A percentile compares a stretch with the other conserved stretches of the same genome.
These are phyloP conservation scores for Rhaphigaster nebulosa DNA, from an alignment of 2,888 invertebrate genomes.

Conservation along the genomic window DNA sequence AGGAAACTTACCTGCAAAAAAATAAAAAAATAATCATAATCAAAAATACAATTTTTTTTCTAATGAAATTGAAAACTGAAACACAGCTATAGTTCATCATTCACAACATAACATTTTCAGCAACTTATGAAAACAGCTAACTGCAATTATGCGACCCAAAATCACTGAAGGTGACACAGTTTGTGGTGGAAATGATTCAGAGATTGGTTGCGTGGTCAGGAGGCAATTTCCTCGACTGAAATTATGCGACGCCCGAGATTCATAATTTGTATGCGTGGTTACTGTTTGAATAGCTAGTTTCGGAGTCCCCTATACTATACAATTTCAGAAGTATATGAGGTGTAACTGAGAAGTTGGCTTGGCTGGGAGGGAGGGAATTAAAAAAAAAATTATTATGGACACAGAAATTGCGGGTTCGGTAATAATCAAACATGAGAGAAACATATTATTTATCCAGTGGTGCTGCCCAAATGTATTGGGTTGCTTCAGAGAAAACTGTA, in stretches of 20 bases:
- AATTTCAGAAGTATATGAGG: not conserved
- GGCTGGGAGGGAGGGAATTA: not conserved
- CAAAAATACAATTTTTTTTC: not conserved
- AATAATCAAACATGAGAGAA: too few species aligned
- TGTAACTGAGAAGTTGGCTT: not conserved
- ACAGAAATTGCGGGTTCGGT: not conserved
- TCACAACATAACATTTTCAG: too few species aligned
- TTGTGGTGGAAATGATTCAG: conserved; percentile 1
- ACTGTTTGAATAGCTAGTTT: not conserved
- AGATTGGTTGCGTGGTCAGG: not conserved
- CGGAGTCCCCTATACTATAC: not conserved
- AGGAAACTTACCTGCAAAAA: not conserved
- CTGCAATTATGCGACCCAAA: not conserved
- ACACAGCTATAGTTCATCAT: too few species aligned
- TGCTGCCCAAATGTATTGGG: too few species aligned
- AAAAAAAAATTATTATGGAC: not conserved
- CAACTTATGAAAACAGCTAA: not conserved
- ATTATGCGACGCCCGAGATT: not conserved
- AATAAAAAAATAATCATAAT: not conserved
- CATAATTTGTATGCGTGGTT: not conserved
- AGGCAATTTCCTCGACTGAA: not conserved
- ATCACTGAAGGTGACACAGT: not conserved
- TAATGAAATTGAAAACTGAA: too few species aligned
- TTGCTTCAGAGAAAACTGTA: too few species aligned
- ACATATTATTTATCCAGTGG: too few species aligned